These are phyloP conservation scores for human (Homo sapiens) DNA, from an alignment of 2,113 vertebrate genomes.

Conservation along the genomic window DNA sequence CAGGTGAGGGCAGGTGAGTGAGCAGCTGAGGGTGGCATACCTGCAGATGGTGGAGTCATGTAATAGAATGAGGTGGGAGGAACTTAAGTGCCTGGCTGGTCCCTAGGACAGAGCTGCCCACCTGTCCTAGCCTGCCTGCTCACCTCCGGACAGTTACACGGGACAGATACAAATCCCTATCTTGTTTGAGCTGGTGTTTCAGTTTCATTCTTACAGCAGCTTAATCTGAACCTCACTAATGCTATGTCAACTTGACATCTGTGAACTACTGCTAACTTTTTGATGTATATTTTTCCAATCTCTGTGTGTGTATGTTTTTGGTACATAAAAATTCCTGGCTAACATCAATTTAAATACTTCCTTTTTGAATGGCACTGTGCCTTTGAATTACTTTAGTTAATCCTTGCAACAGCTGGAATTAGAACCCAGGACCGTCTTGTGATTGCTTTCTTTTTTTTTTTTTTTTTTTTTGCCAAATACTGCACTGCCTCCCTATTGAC, in stretches of 20 bases:
- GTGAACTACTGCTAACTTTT: not conserved
- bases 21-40: not conserved
- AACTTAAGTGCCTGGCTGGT: not conserved
- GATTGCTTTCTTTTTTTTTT: too few relatives aligned
- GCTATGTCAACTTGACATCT: not conserved
- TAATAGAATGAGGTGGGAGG: fast-evolving
- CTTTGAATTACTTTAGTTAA: not conserved
- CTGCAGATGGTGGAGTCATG: fast-evolving
- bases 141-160: fast-evolving
- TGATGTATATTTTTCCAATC: not conserved
- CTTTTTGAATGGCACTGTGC: not conserved
- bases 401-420: not conserved
- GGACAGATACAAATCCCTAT: fast-evolving
- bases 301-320: not conserved
- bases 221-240: not conserved
- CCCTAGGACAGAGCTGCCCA: not conserved
- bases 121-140: not conserved
- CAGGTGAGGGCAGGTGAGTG: too few relatives aligned
- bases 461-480: not conserved
- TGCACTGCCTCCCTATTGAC: not conserved
- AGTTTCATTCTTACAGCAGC: not conserved
- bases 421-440: not conserved
- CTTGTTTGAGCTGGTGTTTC: not conserved
- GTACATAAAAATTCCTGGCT: not conserved
- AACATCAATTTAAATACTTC: not conserved